Evolutionary conservation across 2,113 vertebrate species (phyloP).

Genomic region (Ictalurus punctatus): DNA sequence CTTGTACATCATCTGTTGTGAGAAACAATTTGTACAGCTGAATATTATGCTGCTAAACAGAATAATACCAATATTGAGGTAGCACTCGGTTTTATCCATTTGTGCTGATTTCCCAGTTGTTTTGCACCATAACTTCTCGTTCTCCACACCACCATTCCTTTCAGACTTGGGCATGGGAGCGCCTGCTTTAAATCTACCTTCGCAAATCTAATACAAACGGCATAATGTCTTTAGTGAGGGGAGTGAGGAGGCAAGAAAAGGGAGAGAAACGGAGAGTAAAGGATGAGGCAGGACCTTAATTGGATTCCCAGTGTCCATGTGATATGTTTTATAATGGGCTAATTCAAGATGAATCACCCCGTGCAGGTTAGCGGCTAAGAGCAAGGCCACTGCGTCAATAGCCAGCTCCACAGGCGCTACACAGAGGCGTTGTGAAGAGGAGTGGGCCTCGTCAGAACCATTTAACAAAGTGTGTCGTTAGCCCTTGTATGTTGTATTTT

Average conservation of each 20-base stretch:
- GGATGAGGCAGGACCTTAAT: conserved; percentile 65
- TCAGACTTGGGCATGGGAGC: conserved; percentile 40
- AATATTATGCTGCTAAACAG: conserved; percentile 8
- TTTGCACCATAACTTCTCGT: conserved; percentile 41
- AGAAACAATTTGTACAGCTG: neutral
- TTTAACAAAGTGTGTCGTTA: conserved; percentile 52
- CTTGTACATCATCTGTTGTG: neutral
- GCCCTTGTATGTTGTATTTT: conserved; percentile 58
- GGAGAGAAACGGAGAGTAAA: conserved; percentile 49
- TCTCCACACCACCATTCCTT: conserved; percentile 33
- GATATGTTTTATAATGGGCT: conserved; percentile 72
- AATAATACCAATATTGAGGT: conserved; percentile 10
- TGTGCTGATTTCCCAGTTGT: conserved; percentile 22
- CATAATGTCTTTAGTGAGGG: conserved; percentile 55
- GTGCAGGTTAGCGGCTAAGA: conserved; percentile 63
- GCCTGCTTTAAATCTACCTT: conserved; percentile 55
- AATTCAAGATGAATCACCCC: conserved; percentile 74
- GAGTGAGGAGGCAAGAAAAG: conserved; percentile 47
- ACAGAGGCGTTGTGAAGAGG: conserved; percentile 66
- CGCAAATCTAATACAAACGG: conserved; percentile 55
- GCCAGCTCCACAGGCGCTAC: conserved; percentile 57
- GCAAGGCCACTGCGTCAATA: conserved; percentile 69
- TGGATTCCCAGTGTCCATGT: conserved; percentile 69
- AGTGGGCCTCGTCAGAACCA: conserved; percentile 27
- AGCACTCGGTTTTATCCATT: conserved; percentile 22